phyloP scores from a whole-genome alignment of 1,140 invertebrate genomes.

The Tetragonula clypearis region DNA sequence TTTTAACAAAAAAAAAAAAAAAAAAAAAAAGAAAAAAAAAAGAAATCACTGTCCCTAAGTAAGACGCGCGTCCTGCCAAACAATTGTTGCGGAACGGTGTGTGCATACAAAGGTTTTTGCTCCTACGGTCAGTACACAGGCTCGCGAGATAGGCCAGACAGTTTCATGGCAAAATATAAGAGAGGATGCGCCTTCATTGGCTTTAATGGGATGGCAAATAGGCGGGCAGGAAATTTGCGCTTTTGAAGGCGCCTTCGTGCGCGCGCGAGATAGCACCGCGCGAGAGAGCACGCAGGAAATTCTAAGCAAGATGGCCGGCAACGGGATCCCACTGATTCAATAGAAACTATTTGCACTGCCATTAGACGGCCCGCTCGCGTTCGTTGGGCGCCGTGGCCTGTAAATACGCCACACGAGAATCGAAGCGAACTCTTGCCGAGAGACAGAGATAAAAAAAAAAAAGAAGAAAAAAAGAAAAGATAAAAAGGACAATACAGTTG shows the following conservation, averaged over 20 bases:
- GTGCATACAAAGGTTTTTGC: constrained; percentile 44
- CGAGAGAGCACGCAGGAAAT: constrained; percentile 71
- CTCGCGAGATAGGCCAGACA: constrained; percentile 37
- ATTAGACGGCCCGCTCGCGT: constrained; percentile 67
- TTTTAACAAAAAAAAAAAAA: not conserved
- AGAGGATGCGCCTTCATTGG: constrained; percentile 64
- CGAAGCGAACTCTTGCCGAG: not conserved
- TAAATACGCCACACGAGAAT: constrained; percentile 37
- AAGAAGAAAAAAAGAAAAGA: not conserved
- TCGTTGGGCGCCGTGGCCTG: constrained; percentile 48
- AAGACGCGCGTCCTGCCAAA: not conserved
- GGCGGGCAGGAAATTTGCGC: constrained; percentile 77
- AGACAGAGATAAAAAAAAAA: not conserved
- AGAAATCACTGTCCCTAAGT: not conserved
- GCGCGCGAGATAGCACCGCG: constrained; percentile 62
- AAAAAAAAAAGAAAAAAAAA: not conserved
- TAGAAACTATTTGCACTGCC: constrained; percentile 79
- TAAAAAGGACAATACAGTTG: not conserved
- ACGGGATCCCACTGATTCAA: constrained; percentile 76
- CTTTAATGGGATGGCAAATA: constrained; percentile 79
- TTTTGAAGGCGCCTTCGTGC: constrained; percentile 71
- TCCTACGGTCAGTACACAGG: constrained; percentile 25
- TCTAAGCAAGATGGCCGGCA: constrained; percentile 72
- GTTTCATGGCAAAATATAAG: constrained; percentile 65
- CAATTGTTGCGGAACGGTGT: not conserved